Evolutionary conservation across 2,113 vertebrate genomes (phyloP).

Genomic region (Cephalopterus ornatus): DNA sequence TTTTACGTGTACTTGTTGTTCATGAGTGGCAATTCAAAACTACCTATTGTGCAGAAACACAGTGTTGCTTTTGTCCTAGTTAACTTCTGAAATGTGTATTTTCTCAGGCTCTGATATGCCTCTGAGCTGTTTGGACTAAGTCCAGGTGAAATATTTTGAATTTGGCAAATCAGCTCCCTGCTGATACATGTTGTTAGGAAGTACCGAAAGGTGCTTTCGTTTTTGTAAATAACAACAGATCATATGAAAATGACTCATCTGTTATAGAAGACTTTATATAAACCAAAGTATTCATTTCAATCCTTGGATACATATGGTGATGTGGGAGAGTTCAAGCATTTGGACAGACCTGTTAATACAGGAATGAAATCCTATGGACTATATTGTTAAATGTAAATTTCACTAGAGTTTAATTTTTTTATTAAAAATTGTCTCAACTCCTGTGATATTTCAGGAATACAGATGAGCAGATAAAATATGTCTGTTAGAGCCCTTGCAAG

Average conservation of each 20-base stretch:
- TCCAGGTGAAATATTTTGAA: slow-evolving; percentile 64
- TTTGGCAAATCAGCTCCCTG: slow-evolving; percentile 55
- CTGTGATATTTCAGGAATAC: background rate
- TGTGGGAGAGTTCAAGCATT: background rate
- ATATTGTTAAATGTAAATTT: background rate
- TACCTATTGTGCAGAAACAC: slow-evolving; percentile 5
- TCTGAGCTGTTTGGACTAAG: slow-evolving; percentile 49
- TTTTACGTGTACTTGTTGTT: background rate
- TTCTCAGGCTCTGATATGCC: slow-evolving; percentile 13
- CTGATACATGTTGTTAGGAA: slow-evolving; percentile 38
- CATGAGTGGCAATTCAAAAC: background rate
- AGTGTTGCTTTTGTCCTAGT: background rate
- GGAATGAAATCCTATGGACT: background rate
- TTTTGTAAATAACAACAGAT: slow-evolving; percentile 32
- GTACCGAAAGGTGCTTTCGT: slow-evolving; percentile 52
- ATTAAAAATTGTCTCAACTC: background rate
- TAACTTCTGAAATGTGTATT: slow-evolving; percentile 30
- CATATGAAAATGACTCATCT: background rate
- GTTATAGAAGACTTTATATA: background rate
- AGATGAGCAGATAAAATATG: background rate
- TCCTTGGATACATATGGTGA: background rate
- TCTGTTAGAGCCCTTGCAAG: background rate
- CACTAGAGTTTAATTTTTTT: background rate
- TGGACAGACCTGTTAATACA: background rate
- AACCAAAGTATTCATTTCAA: slow-evolving; percentile 22